Conservation (phyloP, 1,140 invertebrate species). For the Planococcus citri region DNA sequence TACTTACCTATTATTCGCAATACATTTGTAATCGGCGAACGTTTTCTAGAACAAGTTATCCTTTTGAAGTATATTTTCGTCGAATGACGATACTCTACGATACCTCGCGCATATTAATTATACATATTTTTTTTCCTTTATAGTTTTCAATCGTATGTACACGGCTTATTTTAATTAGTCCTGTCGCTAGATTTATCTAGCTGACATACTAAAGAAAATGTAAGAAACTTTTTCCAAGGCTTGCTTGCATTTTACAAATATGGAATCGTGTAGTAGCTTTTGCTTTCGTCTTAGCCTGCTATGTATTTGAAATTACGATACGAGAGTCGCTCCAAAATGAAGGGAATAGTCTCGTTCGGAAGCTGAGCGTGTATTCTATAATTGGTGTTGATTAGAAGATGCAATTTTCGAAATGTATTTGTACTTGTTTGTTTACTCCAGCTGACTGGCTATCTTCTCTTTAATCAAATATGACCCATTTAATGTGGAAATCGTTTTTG, state of each 20-base stretch:
- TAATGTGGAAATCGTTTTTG: too few relatives aligned
- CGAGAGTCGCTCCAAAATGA: too few relatives aligned
- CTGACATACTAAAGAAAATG: neutral
- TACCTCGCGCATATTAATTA: neutral
- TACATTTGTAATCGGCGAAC: neutral
- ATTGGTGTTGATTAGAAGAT: neutral
- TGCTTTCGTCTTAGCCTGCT: neutral
- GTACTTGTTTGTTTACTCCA: too few relatives aligned
- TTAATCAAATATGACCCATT: neutral
- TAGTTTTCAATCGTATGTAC: neutral
- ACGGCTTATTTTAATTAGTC: neutral
- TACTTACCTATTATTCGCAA: too few relatives aligned
- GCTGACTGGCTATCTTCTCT: too few relatives aligned
- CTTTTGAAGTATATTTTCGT: neutral
- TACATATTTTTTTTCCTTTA: neutral
- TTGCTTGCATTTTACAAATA: neutral
- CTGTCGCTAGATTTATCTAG: neutral
- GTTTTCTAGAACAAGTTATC: neutral
- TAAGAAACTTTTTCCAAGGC: neutral
- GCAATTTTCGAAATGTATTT: too few relatives aligned
- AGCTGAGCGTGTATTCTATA: neutral
- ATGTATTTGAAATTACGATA: too few relatives aligned
- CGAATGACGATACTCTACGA: too few relatives aligned
- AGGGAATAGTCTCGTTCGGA: too few relatives aligned
- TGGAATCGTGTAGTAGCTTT: neutral